Evolutionary conservation across 2,113 vertebrate genomes (phyloP).

Genomic region (Macrotis lagotis): DNA sequence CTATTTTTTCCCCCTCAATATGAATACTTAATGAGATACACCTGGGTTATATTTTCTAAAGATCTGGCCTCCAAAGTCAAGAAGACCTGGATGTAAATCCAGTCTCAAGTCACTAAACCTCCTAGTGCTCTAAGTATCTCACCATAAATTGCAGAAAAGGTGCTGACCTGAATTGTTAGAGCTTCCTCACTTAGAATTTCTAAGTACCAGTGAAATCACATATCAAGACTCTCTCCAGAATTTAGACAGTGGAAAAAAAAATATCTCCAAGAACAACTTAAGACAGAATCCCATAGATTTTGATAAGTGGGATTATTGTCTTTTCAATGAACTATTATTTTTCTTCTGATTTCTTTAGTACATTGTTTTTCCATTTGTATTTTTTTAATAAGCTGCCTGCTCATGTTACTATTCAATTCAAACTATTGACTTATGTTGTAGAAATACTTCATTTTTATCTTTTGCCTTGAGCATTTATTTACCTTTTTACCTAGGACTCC

Average conservation of each 20-base stretch:
- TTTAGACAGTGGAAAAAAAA: background rate
- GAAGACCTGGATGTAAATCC: background rate
- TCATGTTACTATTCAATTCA: background rate
- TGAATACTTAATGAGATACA: background rate
- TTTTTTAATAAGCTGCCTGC: background rate
- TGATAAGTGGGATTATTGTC: background rate
- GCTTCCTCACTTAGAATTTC: background rate
- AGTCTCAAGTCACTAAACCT: background rate
- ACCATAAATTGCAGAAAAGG: background rate
- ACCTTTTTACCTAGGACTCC: background rate
- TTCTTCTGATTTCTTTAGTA: background rate
- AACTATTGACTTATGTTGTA: background rate
- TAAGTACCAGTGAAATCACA: background rate
- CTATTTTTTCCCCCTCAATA: background rate
- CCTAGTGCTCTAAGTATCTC: background rate
- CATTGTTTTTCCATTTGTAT: background rate
- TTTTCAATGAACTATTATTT: background rate
- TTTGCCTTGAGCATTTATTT: background rate
- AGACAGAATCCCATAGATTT: background rate
- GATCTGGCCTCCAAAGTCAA: background rate
- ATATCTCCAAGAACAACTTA: background rate
- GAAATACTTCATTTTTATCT: background rate
- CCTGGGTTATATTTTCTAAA: background rate
- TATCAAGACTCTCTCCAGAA: background rate
- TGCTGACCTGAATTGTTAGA: background rate